Percentiles rank a stretch among this genome's conserved stretches.
Conservation (phyloP, 2,113 vertebrate genomes). For the Suricata suricatta region DNA sequence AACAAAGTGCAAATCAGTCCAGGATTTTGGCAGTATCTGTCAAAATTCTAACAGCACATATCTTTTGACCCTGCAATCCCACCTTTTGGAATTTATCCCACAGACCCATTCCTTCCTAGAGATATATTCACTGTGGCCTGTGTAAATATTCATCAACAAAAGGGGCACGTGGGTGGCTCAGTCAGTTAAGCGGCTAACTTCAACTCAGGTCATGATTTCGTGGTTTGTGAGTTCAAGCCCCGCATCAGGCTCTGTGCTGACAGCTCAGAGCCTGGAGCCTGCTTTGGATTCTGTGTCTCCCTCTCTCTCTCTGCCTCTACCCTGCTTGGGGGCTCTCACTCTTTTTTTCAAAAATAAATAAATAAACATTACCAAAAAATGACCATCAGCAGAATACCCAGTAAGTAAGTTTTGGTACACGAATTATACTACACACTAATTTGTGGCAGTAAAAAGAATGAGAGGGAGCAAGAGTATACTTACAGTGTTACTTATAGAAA, state of each 20-base stretch:
- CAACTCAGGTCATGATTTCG: too few species aligned
- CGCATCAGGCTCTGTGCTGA: too few species aligned
- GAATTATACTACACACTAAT: not conserved
- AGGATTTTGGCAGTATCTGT: not conserved
- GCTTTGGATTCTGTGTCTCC: too few species aligned
- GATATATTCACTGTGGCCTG: not conserved
- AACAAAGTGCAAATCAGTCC: not conserved
- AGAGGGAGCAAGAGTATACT: not conserved
- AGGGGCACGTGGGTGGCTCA: too few species aligned
- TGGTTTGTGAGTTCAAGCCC: too few species aligned
- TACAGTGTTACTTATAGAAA: not conserved
- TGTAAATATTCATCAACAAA: not conserved
- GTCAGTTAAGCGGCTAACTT: too few species aligned
- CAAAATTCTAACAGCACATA: not conserved
- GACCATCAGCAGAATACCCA: not conserved
- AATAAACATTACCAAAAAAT: not conserved
- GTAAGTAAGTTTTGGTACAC: not conserved
- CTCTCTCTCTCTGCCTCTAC: too few species aligned
- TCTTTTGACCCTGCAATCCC: not conserved
- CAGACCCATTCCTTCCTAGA: not conserved
- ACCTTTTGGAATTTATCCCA: not conserved
- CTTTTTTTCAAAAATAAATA: too few species aligned
- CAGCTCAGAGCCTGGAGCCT: too few species aligned
- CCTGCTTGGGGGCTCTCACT: too few species aligned
- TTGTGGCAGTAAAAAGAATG: not conserved